Evolutionary conservation across 2,113 vertebrate species (phyloP), one percentile per base, ranked within the genome.

Genomic region (Tragelaphus scriptus): DNA sequence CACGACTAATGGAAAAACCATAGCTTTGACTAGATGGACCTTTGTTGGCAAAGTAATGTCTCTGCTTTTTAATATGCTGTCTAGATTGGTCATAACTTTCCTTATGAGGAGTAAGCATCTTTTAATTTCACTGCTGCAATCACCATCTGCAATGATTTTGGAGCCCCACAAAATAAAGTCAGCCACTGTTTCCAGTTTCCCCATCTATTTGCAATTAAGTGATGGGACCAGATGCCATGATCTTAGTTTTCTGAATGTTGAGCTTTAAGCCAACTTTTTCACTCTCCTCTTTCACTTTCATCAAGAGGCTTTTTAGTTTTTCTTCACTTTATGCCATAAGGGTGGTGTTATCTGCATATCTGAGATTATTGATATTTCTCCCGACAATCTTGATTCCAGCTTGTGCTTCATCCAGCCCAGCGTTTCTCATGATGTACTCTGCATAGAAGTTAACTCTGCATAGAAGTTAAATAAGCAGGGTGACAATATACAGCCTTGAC

Each of bases 41-140:
- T 65, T 65, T 17, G 30, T n/a, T 17, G 30, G 15, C 30, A 65
- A 65, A 65, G 3, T n/a, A 65, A n/a, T 3, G 15, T 65, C 30
- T 65, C 63, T 65, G 15, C 30, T 65, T 65, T 65, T 65, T 65
- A 32, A 65, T n/a, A 65, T 9, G 63, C 30, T n/a, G 15, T n/a
- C 30, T n/a, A 65, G 30, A 3, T 32, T 32, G 63, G 30, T 65
- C 63, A 65, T 65, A 65, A 17, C 15, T 65, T 65, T 17, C 15
- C 15, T 65, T 65, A 30, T 30, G n/a, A n/a, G 30, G 30, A 65
- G 63, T 4, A 65, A 4, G 30, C 1, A 0, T 65, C 1, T 65
- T 65, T 65, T n/a, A 65, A 65, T 65, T 65, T 32, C 63, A 65
- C 0, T 1, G 15, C 61, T 65, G 63, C 30, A 2, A 1, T 65